Percentiles rank a stretch among this genome's conserved stretches.
These are phyloP conservation scores for Potamilus streckersoni DNA, from an alignment of 1,140 invertebrate genomes.

Conservation along the genomic window DNA sequence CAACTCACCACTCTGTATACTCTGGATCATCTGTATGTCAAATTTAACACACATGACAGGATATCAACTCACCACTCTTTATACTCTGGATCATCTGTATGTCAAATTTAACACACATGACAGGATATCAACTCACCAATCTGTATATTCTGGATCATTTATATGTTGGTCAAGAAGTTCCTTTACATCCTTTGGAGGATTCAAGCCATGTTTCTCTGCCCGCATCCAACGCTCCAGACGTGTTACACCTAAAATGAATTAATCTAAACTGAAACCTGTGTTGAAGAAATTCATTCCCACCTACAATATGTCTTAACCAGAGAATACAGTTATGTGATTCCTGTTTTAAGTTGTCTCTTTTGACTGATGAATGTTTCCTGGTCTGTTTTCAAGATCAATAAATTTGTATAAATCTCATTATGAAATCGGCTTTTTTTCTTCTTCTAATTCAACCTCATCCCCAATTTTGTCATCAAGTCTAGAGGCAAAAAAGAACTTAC, in stretches of 20 bases:
- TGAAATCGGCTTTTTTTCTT: too few species aligned
- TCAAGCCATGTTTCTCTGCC: conserved; percentile 58
- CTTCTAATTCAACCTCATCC: too few species aligned
- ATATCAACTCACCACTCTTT: conserved; percentile 44
- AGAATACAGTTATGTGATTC: too few species aligned
- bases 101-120: background rate
- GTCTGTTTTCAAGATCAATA: too few species aligned
- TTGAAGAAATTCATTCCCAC: background rate
- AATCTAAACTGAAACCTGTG: background rate
- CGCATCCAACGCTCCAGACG: conserved; percentile 59
- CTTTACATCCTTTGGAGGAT: conserved; percentile 48
- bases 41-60: too few species aligned
- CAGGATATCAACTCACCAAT: conserved; percentile 40
- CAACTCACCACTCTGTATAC: conserved; percentile 51
- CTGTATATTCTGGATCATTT: conserved; percentile 41
- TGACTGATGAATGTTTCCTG: too few species aligned
- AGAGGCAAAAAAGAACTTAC: too few species aligned
- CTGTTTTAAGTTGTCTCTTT: too few species aligned
- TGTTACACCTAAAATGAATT: conserved; percentile 43
- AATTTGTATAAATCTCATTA: too few species aligned
- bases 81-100: conserved; percentile 39
- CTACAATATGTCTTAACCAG: too few species aligned
- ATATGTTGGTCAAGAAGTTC: conserved; percentile 40
- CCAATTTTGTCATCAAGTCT: too few species aligned
- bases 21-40: conserved; percentile 30